Percentiles rank a stretch among this genome's conserved stretches.
Conservation (phyloP, 2,113 vertebrate genomes). For the Ciconia stormi region DNA sequence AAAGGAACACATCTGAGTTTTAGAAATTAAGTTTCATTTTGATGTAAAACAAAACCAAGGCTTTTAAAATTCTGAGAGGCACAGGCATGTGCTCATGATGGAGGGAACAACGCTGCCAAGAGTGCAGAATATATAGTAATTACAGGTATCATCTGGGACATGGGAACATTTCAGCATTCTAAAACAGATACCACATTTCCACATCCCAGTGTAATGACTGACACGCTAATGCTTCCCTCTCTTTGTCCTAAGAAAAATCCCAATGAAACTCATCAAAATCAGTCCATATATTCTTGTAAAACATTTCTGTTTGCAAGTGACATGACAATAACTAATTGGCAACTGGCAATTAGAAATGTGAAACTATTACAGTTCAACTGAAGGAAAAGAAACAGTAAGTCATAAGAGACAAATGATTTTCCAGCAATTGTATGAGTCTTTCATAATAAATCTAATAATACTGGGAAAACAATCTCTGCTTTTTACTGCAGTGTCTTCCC, state of each 20-base stretch:
- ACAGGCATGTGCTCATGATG: neutral
- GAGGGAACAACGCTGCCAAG: neutral
- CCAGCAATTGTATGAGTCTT: neutral
- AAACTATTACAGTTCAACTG: neutral
- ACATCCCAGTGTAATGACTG: neutral
- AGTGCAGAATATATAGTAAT: neutral
- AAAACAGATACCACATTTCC: neutral
- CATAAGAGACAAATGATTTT: slow-evolving; percentile 8
- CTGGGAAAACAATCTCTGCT: neutral
- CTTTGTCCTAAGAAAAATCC: neutral
- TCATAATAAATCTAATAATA: slow-evolving; percentile 1
- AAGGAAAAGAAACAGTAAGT: neutral
- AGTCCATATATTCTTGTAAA: neutral
- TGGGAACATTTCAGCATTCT: neutral
- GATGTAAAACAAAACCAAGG: neutral
- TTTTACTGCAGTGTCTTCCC: slow-evolving; percentile 1
- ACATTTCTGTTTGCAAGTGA: slow-evolving; percentile 20
- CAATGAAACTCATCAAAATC: neutral
- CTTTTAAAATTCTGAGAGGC: slow-evolving; percentile 13
- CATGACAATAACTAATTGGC: neutral
- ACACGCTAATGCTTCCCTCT: neutral
- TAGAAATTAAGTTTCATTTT: slow-evolving; percentile 27
- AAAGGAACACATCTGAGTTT: neutral
- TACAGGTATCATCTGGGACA: neutral
- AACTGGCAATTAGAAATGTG: slow-evolving; percentile 1